Evolutionary conservation across 2,113 vertebrate species (phyloP), one percentile per base, ranked within the genome.

Genomic region (Plecotus auritus): DNA sequence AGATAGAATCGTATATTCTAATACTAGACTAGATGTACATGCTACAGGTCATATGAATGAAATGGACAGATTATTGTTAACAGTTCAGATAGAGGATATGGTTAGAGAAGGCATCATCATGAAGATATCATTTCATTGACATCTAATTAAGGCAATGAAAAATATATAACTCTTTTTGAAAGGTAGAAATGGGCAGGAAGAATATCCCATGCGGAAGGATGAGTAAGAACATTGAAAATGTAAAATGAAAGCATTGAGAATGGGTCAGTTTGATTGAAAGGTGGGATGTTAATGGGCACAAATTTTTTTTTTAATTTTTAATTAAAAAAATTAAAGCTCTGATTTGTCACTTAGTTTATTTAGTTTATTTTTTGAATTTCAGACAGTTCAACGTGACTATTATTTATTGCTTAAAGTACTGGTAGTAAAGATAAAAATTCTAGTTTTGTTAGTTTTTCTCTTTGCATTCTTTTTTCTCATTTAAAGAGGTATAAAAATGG

Each of bases 321-420:
- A 49, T 49, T 49, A 22, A 56, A 56, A 91, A 93, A 88, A 51
- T 47, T 69, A 78, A 89, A 88, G 18, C 45, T 92, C 66, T 72
- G 69, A 54, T 88, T 92, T 92, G 47, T 40, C 37, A 59, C 81
- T 90, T 87, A 82, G 88, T 73, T 89, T 86, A 59, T 95, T 90
- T 84, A 83, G 89, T 74, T 90, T 86, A 59, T 95, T 89, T 95
- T 82, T 85, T 95, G 13, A 95, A 81, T 87, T 51, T 26, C 40
- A 61, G 32, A 72, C 61, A 66, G 28, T 81, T 74, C n/a, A 51
- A 51, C 14, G 7, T 91, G 61, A 67, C 32, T 40, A 76, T 37
- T 76, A 87, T 42, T 96, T 4, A n/a, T 66, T 81, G 18, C 17
- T 82, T 74, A 74, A 5, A 87, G 85, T 70, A 22, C 14, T 90